These are phyloP conservation scores for Reticulitermes lucifugus DNA, from an alignment of 2,888 invertebrate species.

Conservation along the genomic window DNA sequence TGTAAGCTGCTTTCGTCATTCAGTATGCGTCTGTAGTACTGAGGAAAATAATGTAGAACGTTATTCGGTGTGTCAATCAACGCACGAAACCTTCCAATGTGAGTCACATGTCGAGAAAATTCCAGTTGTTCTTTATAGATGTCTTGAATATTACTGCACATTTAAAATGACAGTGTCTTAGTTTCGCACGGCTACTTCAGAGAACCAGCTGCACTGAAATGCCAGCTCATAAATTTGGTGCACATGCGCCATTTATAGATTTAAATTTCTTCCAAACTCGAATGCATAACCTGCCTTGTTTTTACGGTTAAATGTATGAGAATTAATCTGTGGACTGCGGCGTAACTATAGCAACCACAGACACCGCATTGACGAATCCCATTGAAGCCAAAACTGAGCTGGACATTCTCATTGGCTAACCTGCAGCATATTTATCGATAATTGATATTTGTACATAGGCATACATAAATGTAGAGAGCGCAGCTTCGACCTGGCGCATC, in stretches of 20 bases:
- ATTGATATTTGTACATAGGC: slow-evolving; percentile 24
- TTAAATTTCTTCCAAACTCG: slow-evolving; percentile 9
- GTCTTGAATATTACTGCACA: too few species aligned
- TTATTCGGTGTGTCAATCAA: too few species aligned
- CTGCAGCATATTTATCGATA: slow-evolving; percentile 34
- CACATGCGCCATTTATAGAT: not conserved
- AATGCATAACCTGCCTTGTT: not conserved
- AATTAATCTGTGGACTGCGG: slow-evolving; percentile 28
- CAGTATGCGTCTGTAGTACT: too few species aligned
- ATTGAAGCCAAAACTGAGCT: slow-evolving; percentile 36
- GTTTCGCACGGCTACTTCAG: too few species aligned
- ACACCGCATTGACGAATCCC: slow-evolving; percentile 41
- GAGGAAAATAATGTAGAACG: too few species aligned
- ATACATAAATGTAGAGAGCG: slow-evolving; percentile 43
- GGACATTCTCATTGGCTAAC: slow-evolving; percentile 35
- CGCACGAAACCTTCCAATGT: too few species aligned
- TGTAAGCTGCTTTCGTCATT: too few species aligned
- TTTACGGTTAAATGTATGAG: slow-evolving; percentile 15
- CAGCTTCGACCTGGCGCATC: slow-evolving; percentile 27
- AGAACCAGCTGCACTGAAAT: too few species aligned
- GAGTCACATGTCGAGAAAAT: too few species aligned
- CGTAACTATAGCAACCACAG: slow-evolving; percentile 32
- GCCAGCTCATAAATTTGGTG: not conserved
- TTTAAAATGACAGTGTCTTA: too few species aligned
- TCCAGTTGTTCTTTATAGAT: too few species aligned